Evolutionary conservation across 92 coral and sea anemone genomes (phyloP).

Genomic region (Galaxea fascicularis): DNA sequence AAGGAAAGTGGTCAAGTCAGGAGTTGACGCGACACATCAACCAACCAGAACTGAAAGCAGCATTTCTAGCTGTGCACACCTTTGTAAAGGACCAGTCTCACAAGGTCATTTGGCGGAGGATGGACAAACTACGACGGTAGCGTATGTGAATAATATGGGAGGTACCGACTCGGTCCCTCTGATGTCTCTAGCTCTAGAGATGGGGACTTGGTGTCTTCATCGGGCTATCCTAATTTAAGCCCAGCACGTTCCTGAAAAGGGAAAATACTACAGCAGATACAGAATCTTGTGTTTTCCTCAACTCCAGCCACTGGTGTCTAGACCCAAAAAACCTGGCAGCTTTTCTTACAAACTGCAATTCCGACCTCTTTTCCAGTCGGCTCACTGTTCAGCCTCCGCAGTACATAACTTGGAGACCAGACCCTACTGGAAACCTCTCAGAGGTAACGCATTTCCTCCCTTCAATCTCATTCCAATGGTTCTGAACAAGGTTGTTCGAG

Average conservation of each 20-base stretch:
- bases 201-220: conserved; percentile 53
- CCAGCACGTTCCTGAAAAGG: conserved; percentile 56
- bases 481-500: conserved; percentile 28
- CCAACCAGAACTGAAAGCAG: background rate
- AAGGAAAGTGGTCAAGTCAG: background rate
- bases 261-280: conserved; percentile 35
- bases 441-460: conserved; percentile 51
- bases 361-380: conserved; percentile 31
- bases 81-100: conserved; percentile 26
- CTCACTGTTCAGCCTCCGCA: conserved; percentile 27
- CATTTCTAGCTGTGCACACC: background rate
- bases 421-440: conserved; percentile 44
- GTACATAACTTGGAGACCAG: conserved; percentile 51
- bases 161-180: too few relatives aligned
- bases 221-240: conserved; percentile 39
- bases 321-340: conserved; percentile 38
- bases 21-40: background rate
- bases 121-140: conserved; percentile 65
- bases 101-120: conserved; percentile 28
- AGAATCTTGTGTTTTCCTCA: conserved; percentile 49
- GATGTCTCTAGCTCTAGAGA: conserved; percentile 19
- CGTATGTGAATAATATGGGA: conserved; percentile 59
- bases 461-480: conserved; percentile 41
- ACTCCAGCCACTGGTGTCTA: conserved; percentile 56
- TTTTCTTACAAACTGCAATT: background rate